These are phyloP conservation scores for Cosmia pyralina DNA, from an alignment of 2,888 invertebrate genomes.

Conservation along the genomic window DNA sequence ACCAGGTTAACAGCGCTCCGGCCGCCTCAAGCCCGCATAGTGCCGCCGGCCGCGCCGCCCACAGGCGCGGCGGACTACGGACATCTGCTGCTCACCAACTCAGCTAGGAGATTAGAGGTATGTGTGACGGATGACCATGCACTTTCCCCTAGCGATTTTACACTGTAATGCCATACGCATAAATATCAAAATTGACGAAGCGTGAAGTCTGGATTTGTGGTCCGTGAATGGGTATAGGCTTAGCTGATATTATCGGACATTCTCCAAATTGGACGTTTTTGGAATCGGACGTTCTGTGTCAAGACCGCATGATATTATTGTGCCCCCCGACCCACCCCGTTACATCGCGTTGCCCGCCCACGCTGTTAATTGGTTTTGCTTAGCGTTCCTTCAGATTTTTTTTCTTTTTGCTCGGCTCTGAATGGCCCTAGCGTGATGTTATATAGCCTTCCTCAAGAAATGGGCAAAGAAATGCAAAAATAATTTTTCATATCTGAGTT, in stretches of 20 bases:
- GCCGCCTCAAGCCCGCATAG: slow-evolving; percentile 95
- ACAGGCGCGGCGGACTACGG: slow-evolving; percentile 89
- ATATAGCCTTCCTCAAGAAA: too few relatives aligned
- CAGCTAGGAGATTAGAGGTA: slow-evolving; percentile 94
- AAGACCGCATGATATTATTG: not conserved
- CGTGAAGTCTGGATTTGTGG: not conserved
- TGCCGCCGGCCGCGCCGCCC: slow-evolving; percentile 97
- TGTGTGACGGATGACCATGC: not conserved
- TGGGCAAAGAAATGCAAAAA: too few relatives aligned
- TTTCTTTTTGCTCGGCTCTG: too few relatives aligned
- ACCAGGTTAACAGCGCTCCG: slow-evolving; percentile 93
- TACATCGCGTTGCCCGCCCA: too few relatives aligned
- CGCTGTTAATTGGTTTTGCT: too few relatives aligned
- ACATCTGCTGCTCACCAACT: slow-evolving; percentile 94
- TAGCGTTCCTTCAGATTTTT: too few relatives aligned
- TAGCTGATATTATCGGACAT: not conserved
- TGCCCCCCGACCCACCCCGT: too few relatives aligned
- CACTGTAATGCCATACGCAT: not conserved
- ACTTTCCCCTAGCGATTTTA: not conserved
- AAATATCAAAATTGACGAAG: not conserved
- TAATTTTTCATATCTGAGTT: too few relatives aligned
- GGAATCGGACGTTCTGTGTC: not conserved
- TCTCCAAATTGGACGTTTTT: not conserved
- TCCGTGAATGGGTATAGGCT: not conserved
- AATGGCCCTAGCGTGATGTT: too few relatives aligned